Evolutionary conservation across 1,140 invertebrate genomes (phyloP).

Genomic region (Tenebrio molitor): DNA sequence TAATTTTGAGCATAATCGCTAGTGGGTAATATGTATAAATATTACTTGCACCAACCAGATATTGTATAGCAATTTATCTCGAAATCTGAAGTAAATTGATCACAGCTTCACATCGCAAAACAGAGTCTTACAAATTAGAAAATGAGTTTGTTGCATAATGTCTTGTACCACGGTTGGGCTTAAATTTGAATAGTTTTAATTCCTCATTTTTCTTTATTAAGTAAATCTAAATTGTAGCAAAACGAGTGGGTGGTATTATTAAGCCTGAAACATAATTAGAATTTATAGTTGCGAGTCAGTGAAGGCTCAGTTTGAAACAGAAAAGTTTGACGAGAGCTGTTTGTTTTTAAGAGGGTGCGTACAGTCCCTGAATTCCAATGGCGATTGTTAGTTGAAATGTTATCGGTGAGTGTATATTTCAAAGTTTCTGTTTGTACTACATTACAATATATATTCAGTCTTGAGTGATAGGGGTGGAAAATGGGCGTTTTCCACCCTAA

Average conservation of each 20-base stretch:
- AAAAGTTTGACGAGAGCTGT: neutral
- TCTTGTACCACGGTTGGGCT: too few species aligned
- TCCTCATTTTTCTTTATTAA: too few species aligned
- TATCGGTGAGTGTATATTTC: constrained; percentile 29
- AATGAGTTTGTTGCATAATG: too few species aligned
- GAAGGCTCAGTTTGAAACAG: neutral
- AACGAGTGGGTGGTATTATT: neutral
- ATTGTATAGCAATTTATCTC: too few species aligned
- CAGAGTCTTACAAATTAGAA: too few species aligned
- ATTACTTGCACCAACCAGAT: too few species aligned
- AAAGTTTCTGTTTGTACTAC: constrained; percentile 27
- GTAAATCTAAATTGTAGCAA: neutral
- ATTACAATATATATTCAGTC: constrained; percentile 23
- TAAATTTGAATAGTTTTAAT: too few species aligned
- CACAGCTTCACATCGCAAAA: too few species aligned
- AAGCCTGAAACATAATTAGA: constrained; percentile 11
- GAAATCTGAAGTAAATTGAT: too few species aligned
- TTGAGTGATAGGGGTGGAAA: constrained; percentile 34
- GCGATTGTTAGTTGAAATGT: constrained; percentile 6
- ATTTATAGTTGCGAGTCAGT: constrained; percentile 5
- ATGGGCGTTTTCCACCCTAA: constrained; percentile 26
- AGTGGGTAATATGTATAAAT: too few species aligned
- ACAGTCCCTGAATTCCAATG: constrained; percentile 11
- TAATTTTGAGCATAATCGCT: too few species aligned
- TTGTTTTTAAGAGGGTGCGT: neutral